phyloP scores from a whole-genome alignment of 2,797 vertebrate species.

The Cynodonichthys magdalenae region DNA sequence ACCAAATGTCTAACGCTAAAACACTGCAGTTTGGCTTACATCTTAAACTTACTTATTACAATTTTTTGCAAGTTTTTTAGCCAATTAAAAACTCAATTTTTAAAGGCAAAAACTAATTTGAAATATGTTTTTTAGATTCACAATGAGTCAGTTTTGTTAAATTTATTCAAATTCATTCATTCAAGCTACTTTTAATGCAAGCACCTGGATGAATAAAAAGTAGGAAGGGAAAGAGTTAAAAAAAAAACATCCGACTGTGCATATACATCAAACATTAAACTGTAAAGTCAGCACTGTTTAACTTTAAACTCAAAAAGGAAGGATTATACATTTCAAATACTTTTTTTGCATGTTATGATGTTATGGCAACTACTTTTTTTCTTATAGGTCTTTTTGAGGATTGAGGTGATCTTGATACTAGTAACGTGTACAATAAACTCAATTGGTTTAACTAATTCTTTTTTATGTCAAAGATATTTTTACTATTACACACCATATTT shows the following conservation, averaged over 20 bases:
- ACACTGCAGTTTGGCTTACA: not conserved
- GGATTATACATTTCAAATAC: too few species aligned
- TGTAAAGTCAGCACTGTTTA: not conserved
- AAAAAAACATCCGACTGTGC: not conserved
- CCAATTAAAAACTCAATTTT: not conserved
- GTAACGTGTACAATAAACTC: not conserved
- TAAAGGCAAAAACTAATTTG: not conserved
- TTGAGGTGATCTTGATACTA: too few species aligned
- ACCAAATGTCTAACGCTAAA: conserved; percentile 33
- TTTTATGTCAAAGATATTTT: too few species aligned
- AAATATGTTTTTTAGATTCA: too few species aligned
- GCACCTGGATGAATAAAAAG: conserved; percentile 2
- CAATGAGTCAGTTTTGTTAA: too few species aligned
- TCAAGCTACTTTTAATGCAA: not conserved
- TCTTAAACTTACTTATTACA: conserved; percentile 1
- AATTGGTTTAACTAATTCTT: not conserved
- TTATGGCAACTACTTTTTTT: not conserved
- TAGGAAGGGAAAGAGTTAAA: not conserved
- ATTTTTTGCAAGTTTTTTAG: not conserved
- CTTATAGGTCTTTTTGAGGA: not conserved
- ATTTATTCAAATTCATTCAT: too few species aligned
- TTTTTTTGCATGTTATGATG: not conserved
- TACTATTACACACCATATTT: too few species aligned
- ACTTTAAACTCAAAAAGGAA: too few species aligned
- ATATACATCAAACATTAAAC: not conserved